phyloP scores from a whole-genome alignment of 2,113 vertebrate species.

The Kryptolebias marmoratus region DNA sequence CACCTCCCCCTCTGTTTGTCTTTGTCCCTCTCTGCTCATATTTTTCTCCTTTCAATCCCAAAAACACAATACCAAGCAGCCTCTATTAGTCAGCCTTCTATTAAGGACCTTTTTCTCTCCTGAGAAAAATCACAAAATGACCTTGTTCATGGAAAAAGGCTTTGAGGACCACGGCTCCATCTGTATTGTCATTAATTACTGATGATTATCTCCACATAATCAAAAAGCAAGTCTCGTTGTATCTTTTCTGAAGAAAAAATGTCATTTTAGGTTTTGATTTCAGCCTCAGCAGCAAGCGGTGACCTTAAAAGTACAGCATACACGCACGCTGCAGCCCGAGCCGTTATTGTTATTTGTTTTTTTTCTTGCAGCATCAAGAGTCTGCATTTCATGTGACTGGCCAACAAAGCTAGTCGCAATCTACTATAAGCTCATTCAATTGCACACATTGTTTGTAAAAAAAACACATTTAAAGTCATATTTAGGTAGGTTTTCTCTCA shows the following conservation, averaged over 20 bases:
- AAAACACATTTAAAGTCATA: too few relatives aligned
- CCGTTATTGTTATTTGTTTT: not conserved
- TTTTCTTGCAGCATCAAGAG: too few relatives aligned
- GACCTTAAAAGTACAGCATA: not conserved
- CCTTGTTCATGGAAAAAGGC: not conserved
- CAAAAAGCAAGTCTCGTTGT: not conserved
- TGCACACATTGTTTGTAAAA: too few relatives aligned
- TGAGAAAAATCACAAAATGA: constrained; percentile 16
- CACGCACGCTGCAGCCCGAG: not conserved
- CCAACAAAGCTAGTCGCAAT: too few relatives aligned
- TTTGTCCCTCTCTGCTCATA: not conserved
- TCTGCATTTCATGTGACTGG: too few relatives aligned
- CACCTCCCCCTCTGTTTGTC: constrained; percentile 11
- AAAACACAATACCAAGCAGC: constrained; percentile 16
- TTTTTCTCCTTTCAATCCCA: constrained; percentile 12
- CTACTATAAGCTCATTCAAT: too few relatives aligned
- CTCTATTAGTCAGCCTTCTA: constrained; percentile 34
- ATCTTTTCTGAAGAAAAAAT: not conserved
- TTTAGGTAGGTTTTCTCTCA: too few relatives aligned
- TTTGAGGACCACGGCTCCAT: not conserved
- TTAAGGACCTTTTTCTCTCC: constrained; percentile 4
- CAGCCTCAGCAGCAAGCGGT: not conserved
- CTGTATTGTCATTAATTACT: constrained; percentile 11
- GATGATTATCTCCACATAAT: constrained; percentile 2
- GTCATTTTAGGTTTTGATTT: not conserved